Conservation (phyloP, 1,140 invertebrate genomes). For the Mamestra configurata region DNA sequence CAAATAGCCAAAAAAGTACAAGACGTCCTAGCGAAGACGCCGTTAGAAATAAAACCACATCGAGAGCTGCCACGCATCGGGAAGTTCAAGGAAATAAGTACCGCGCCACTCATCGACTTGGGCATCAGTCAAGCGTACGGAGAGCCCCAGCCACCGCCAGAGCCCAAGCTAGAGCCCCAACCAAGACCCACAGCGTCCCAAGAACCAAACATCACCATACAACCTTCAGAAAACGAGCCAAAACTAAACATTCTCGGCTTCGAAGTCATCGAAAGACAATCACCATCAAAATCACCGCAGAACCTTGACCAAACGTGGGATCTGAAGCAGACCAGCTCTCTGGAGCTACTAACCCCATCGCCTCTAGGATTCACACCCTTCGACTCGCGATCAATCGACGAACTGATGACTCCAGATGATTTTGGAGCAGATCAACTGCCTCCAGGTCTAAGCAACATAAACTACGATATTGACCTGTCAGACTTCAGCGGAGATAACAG, state of each 20-base stretch:
- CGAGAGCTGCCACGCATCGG: conserved; percentile 88
- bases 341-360: conserved; percentile 88
- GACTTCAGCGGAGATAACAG: conserved; percentile 92
- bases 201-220: conserved; percentile 41
- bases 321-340: conserved; percentile 75
- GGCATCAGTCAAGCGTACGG: conserved; percentile 31
- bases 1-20: conserved; percentile 91
- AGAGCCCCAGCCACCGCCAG: conserved; percentile 17
- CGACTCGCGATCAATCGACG: conserved; percentile 88
- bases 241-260: conserved; percentile 69
- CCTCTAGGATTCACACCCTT: conserved; percentile 86
- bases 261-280: conserved; percentile 67
- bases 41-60: conserved; percentile 91
- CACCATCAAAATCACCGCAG: conserved; percentile 74
- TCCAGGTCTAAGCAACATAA: conserved; percentile 90
- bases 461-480: conserved; percentile 92
- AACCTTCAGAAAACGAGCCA: conserved; percentile 48
- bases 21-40: conserved; percentile 90
- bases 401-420: conserved; percentile 89
- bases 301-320: conserved; percentile 71
- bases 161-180: neutral
- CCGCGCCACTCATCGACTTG: conserved; percentile 70
- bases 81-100: conserved; percentile 59
- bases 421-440: conserved; percentile 84
- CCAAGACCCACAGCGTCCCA: neutral